Conservation (phyloP, 2,113 vertebrate genomes). For the Solea solea region DNA sequence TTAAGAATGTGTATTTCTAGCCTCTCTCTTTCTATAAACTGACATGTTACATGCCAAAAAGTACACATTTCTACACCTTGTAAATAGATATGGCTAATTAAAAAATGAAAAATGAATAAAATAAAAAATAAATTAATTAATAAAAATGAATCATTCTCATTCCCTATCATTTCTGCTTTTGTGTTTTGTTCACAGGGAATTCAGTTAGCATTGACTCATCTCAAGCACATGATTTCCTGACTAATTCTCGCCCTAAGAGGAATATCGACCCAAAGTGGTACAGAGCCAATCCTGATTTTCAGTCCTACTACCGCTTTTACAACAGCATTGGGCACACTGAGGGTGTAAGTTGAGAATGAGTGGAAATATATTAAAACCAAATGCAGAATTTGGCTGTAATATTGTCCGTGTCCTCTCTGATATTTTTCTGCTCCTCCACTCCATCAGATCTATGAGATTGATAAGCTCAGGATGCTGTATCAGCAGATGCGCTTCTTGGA, state of each 20-base stretch:
- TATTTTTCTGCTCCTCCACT: slow-evolving; percentile 28
- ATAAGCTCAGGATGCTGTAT: slow-evolving; percentile 78
- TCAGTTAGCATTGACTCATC: slow-evolving; percentile 57
- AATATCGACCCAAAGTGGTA: slow-evolving; percentile 75
- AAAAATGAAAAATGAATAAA: no score
- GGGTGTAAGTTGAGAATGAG: slow-evolving; percentile 64
- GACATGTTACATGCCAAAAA: no score
- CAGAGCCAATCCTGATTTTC: slow-evolving; percentile 70
- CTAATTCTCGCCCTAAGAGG: slow-evolving; percentile 65
- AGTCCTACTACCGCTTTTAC: slow-evolving; percentile 81
- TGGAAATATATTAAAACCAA: not conserved
- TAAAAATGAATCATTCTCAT: not conserved
- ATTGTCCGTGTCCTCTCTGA: not conserved
- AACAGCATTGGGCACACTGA: slow-evolving; percentile 81
- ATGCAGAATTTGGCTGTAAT: not conserved
- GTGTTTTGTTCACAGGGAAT: slow-evolving; percentile 16
- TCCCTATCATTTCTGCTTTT: not conserved
- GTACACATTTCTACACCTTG: no score
- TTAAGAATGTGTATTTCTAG: no score
- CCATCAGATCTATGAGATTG: slow-evolving; percentile 80
- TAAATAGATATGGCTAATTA: no score
- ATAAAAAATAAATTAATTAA: no score
- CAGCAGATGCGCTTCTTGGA: slow-evolving; percentile 83
- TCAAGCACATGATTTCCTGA: slow-evolving; percentile 73
- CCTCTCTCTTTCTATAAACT: no score